phyloP scores from a whole-genome alignment of 2,113 vertebrate genomes.

The Semicossyphus pulcher region DNA sequence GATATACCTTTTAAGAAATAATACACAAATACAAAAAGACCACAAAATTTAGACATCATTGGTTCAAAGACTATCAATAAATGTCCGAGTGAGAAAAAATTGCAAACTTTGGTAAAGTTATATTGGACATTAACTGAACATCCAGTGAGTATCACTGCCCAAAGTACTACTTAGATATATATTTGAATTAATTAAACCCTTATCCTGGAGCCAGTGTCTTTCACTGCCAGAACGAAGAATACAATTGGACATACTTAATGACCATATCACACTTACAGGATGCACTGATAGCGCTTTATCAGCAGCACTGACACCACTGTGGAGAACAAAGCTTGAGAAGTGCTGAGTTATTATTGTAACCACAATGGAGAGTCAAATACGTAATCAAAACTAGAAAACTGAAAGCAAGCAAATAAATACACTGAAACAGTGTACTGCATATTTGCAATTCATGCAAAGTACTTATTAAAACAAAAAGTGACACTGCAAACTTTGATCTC shows the following conservation, averaged over 20 bases:
- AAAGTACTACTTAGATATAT: no score
- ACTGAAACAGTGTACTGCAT: neutral
- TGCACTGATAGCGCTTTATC: neutral
- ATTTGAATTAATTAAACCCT: neutral
- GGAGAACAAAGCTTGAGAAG: neutral
- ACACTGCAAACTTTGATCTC: neutral
- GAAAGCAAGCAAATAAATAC: neutral
- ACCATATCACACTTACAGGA: neutral
- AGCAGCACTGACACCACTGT: neutral
- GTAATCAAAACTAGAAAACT: neutral
- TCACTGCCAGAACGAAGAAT: neutral
- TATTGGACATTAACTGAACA: no score
- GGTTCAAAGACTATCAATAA: neutral
- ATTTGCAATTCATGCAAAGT: neutral
- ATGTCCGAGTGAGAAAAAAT: neutral
- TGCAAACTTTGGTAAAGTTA: no score
- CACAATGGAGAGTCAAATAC: neutral
- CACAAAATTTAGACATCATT: neutral
- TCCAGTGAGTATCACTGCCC: no score
- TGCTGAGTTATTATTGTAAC: no score
- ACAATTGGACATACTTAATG: neutral
- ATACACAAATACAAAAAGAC: neutral
- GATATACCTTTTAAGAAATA: constrained; percentile 88
- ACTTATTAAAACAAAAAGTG: neutral
- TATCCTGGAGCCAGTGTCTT: neutral